Evolutionary conservation across 2,888 invertebrate species (phyloP), one percentile per base, ranked within the genome.

Genomic region (Heliconius erato): DNA sequence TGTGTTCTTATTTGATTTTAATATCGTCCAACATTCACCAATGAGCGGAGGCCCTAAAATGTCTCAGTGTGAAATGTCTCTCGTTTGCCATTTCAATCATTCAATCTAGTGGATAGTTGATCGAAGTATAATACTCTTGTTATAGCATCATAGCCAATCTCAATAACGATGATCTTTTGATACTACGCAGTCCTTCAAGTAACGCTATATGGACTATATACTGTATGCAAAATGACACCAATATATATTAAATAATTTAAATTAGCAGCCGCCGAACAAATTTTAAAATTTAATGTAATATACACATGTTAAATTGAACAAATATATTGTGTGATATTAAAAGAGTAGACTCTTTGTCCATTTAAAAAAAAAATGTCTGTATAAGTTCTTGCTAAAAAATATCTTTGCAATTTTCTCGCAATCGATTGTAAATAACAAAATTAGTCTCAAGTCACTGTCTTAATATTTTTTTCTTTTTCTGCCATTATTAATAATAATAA

Each of bases 261-360:
- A 59, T n/a, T 59, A 76, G 14, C 35, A 32, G 9, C 63, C 76
- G 35, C 63, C 76, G 63, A 76, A 40, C 63, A 76, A 40, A 63
- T 35, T 35, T 76, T 40, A 35, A 63, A 35, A 63, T 40, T 35
- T 63, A 12, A 16, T 12, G n/a, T 63, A 35, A 23, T 74, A 28
- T 35, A 40, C n/a, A 74, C 35, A 59, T 74, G 23, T 59, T 32
- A 12, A 59, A 59, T 9, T 74, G 76, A 76, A 40, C 40, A 59
- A 76, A 76, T 26, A 12, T 76, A 63, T 63, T 35, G 63, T 63
- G 63, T 76, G 35, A 76, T 63, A 76, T 63, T 63, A 35, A 35
- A 1, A 7, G 32, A 35, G 59, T 76, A 40, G 35, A n/a, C 9
- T 63, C n/a, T 54, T 63, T 9, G 63, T 76, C 40, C 35, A 59